These are phyloP conservation scores for Luperina nickerlii DNA, from an alignment of 2,888 invertebrate species.

Conservation along the genomic window DNA sequence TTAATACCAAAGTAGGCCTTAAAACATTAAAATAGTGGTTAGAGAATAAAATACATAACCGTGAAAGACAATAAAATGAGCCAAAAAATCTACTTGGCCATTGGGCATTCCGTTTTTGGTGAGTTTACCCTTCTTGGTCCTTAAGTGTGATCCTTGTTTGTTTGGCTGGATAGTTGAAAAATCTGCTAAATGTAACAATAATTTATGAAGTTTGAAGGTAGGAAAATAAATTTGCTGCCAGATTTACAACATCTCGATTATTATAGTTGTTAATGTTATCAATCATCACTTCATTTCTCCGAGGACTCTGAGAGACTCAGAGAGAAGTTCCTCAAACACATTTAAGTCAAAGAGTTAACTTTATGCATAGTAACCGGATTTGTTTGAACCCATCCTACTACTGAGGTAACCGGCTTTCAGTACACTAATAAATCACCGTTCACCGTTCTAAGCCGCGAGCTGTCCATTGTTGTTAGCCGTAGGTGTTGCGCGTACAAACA, in stretches of 20 bases:
- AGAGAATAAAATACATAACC: neutral
- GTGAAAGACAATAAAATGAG: neutral
- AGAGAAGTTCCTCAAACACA: neutral
- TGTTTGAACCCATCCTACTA: slow-evolving; percentile 67
- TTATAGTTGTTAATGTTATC: neutral
- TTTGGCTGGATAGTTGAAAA: neutral
- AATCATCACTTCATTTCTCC: neutral
- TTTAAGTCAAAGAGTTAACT: slow-evolving; percentile 8
- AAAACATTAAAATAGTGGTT: neutral
- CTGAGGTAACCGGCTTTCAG: slow-evolving; percentile 75
- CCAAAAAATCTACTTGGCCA: neutral
- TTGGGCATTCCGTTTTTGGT: slow-evolving; percentile 10
- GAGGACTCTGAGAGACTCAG: neutral
- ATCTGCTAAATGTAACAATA: neutral
- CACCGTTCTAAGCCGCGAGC: slow-evolving; percentile 43
- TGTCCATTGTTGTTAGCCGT: slow-evolving; percentile 46
- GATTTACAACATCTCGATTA: slow-evolving; percentile 3
- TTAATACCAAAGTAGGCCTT: neutral
- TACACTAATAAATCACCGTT: slow-evolving; percentile 66
- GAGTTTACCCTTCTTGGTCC: slow-evolving; percentile 3
- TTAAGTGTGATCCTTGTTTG: neutral
- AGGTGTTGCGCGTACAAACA: slow-evolving; percentile 66
- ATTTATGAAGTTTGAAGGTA: neutral
- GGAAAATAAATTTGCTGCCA: neutral
- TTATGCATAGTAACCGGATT: slow-evolving; percentile 73